A percentile compares a stretch with the other conserved stretches of the same genome.
These are phyloP conservation scores for Alces alces DNA, from an alignment of 2,113 vertebrate species.

Conservation along the genomic window DNA sequence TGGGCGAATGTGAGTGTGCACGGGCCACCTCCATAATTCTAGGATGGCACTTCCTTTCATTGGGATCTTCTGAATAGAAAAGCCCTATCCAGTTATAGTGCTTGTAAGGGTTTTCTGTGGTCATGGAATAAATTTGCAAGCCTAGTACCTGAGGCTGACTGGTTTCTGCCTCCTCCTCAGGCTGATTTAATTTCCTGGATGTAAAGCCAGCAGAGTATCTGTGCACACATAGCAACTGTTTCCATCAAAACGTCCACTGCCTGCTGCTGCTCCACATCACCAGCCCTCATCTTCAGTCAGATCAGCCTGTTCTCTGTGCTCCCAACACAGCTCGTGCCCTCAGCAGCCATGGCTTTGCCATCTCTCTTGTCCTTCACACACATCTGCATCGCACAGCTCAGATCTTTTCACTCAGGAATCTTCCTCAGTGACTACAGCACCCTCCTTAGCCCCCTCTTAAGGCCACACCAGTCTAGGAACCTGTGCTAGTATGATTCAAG, in stretches of 20 bases:
- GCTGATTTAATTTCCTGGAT: background rate
- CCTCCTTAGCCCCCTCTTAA: background rate
- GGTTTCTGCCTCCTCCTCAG: background rate
- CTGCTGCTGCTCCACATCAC: too few species aligned
- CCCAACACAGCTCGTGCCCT: background rate
- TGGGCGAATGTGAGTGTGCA: background rate
- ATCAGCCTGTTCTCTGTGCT: background rate
- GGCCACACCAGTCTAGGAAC: background rate
- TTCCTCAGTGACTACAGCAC: background rate
- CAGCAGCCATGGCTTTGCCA: rapidly evolving
- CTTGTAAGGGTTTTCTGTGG: background rate
- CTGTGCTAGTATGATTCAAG: background rate
- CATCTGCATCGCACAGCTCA: background rate
- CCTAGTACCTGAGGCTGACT: background rate
- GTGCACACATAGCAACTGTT: background rate
- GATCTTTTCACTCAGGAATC: background rate
- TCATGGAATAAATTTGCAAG: background rate
- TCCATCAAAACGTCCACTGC: background rate
- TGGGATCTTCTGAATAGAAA: background rate
- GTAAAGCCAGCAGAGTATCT: background rate
- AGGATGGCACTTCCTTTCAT: background rate
- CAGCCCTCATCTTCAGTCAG: background rate
- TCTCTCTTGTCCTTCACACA: background rate
- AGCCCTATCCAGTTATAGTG: background rate
- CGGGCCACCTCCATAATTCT: background rate